Evolutionary conservation across 2,113 vertebrate species (phyloP), one percentile per base, ranked within the genome.

Genomic region (Pseudonaja textilis): DNA sequence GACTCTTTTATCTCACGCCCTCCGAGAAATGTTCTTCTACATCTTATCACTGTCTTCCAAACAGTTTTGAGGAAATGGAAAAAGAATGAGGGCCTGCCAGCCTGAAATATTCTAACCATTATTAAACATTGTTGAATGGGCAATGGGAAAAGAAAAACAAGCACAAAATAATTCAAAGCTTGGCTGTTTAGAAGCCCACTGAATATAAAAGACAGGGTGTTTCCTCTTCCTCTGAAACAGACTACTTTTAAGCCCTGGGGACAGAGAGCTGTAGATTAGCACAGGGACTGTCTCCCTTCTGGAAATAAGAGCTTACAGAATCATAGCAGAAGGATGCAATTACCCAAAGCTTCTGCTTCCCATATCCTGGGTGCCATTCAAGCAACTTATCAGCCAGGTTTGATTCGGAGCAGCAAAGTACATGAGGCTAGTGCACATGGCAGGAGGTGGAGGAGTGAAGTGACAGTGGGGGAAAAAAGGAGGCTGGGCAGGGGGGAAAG

Each of bases 401-500:
- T 91, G 95, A 93, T 64, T 96, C 94, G 94, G 92, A 50, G 95
- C 94, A 95, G 93, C 96, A 95, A 96, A 94, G 94, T 93, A 93
- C 94, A 96, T 93, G 96, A 96, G 95, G 92, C 93, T 93, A 94
- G 96, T 95, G 94, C 89, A 92, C 95, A 94, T 92, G 95, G 95
- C 54, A 92, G 56, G 88, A 42, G 39, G 42, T 47, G 88, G 90
- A 93, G 89, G 74, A 90, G 64, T 94, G 90, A 89, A 56, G 64
- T 69, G 94, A 91, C 39, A 91, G 81, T 42, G 81, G 93, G 94
- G 88, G 89, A 93, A 91, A 26, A 1, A 1, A 69, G 64, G 29
- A 69, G 91, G 89, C 93, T 93, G 74, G 3, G 94, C 92, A 91
- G 57, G 89, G 89, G 42, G 89, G 92, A 94, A 95, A 69, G 92